Percentiles rank a stretch among this genome's conserved stretches.
phyloP scores from a whole-genome alignment of 1,140 invertebrate species.

The Galendromus occidentalis region DNA sequence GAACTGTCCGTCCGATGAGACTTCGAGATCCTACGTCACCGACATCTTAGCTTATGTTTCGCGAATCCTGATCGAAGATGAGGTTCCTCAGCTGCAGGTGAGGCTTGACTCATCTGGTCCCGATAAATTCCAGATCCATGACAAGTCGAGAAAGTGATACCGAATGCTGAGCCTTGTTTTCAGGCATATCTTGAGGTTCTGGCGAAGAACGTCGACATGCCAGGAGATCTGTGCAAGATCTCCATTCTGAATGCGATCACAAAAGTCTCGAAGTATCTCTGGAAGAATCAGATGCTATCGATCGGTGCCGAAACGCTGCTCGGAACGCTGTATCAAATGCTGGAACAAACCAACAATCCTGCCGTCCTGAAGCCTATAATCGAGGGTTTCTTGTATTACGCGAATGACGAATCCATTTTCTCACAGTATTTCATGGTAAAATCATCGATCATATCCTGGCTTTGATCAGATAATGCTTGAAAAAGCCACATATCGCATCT shows the following conservation, averaged over 20 bases:
- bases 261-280: conserved; percentile 1
- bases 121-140: too few species aligned
- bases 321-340: neutral
- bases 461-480: neutral
- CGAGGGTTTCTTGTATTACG: neutral
- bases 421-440: neutral
- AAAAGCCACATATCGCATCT: neutral
- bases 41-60: neutral
- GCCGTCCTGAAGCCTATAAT: neutral
- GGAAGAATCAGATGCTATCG: neutral
- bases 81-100: neutral
- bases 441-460: neutral
- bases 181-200: neutral
- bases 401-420: neutral
- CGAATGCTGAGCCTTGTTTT: too few species aligned
- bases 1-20: conserved; percentile 5
- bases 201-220: conserved; percentile 5
- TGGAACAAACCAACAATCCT: neutral
- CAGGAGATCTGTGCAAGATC: neutral
- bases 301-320: neutral
- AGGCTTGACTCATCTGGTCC: too few species aligned
- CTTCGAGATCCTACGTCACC: conserved; percentile 3
- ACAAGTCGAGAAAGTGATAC: too few species aligned
- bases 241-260: conserved; percentile 5
- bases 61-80: neutral